These are phyloP conservation scores for Tachysurus fulvidraco DNA, from an alignment of 2,113 vertebrate species.

Conservation along the genomic window DNA sequence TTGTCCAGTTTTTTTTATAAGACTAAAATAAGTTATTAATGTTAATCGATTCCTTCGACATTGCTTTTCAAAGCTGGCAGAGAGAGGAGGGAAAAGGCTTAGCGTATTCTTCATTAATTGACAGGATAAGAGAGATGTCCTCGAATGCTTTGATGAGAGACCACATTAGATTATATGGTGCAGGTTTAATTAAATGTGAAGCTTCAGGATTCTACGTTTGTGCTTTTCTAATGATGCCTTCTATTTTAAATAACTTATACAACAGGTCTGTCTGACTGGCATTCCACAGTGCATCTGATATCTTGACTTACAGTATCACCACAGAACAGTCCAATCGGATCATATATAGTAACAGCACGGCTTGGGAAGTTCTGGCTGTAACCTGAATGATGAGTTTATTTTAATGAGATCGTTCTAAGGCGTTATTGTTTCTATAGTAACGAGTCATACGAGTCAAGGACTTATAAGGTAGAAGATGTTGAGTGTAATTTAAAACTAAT, in stretches of 20 bases:
- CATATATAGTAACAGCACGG: too few relatives aligned
- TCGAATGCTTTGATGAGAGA: not conserved
- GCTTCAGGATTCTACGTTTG: not conserved
- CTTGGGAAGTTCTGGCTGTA: too few relatives aligned
- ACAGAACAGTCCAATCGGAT: too few relatives aligned
- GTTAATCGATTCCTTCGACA: not conserved
- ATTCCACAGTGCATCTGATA: too few relatives aligned
- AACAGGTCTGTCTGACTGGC: not conserved
- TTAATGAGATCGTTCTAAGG: not conserved
- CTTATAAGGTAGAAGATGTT: not conserved
- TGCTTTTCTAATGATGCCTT: not conserved
- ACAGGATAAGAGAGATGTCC: not conserved
- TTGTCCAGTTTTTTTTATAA: too few relatives aligned
- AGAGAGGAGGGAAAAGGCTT: not conserved
- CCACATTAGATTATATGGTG: not conserved
- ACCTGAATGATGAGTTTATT: not conserved
- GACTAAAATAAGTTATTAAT: not conserved
- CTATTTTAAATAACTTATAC: not conserved
- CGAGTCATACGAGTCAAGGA: not conserved
- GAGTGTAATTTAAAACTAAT: not conserved
- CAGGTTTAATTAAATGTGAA: not conserved
- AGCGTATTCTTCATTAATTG: not conserved
- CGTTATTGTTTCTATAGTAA: conserved; percentile 1
- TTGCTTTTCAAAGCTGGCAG: not conserved
- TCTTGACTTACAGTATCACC: too few relatives aligned